A percentile compares a stretch with the other conserved stretches of the same genome.
phyloP scores from a whole-genome alignment of 2,113 vertebrate species.

The Mesitornis unicolor region DNA sequence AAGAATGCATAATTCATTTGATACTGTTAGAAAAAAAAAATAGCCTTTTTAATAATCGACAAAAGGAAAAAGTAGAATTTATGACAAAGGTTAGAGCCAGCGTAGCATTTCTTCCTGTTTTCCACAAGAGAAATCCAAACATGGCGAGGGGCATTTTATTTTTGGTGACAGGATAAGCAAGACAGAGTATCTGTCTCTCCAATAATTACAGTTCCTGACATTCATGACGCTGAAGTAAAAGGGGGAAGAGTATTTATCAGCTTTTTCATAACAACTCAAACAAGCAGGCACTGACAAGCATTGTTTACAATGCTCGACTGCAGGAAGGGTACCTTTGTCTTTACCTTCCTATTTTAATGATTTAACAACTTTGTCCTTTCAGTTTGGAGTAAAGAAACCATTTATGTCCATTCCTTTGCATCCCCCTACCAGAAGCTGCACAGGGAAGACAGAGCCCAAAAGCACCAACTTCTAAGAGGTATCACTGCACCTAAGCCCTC shows the following conservation, averaged over 20 bases:
- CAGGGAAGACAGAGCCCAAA: not conserved
- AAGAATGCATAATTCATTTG: not conserved
- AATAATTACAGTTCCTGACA: not conserved
- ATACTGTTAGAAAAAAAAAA: not conserved
- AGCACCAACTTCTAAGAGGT: not conserved
- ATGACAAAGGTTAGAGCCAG: not conserved
- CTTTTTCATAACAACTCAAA: not conserved
- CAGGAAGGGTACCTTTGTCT: not conserved
- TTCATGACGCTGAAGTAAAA: not conserved
- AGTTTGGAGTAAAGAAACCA: not conserved
- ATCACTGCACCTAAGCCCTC: not conserved
- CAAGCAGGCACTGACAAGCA: not conserved
- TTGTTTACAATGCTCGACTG: not conserved
- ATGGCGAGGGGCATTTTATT: not conserved
- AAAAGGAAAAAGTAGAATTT: not conserved
- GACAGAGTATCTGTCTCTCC: not conserved
- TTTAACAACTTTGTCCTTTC: not conserved
- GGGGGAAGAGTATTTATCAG: not conserved
- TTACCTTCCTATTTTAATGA: not conserved
- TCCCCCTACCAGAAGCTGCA: not conserved
- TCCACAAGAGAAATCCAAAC: not conserved
- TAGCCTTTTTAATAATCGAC: not conserved
- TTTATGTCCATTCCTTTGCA: not conserved
- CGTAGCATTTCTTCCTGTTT: constrained; percentile 7
- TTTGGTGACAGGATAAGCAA: not conserved